A percentile compares a stretch with the other conserved stretches of the same genome.
Conservation (phyloP, 2,113 vertebrate species). For the Pheucticus melanocephalus region DNA sequence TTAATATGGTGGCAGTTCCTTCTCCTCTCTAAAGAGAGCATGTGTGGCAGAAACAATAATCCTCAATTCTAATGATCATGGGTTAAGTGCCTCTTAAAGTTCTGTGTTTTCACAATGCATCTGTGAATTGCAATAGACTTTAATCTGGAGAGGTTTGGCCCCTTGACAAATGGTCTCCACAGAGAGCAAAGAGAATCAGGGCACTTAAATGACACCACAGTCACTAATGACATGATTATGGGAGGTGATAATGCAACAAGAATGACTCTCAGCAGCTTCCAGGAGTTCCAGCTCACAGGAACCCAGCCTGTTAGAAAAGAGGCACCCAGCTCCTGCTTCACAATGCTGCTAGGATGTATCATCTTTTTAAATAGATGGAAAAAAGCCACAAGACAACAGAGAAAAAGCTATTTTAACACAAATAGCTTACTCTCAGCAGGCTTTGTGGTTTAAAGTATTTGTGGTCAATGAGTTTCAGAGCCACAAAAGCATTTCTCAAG, state of each 20-base stretch:
- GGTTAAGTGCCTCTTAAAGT: constrained; percentile 44
- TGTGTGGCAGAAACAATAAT: not conserved
- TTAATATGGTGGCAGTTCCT: not conserved
- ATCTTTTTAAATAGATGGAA: not conserved
- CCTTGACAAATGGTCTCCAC: constrained; percentile 14
- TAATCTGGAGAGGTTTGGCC: constrained; percentile 13
- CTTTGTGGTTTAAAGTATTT: not conserved
- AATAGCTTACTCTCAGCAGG: not conserved
- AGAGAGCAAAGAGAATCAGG: constrained; percentile 21
- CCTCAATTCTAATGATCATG: not conserved
- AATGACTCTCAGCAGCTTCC: constrained; percentile 30
- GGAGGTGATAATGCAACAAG: constrained; percentile 55
- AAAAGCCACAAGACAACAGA: not conserved
- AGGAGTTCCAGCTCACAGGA: not conserved
- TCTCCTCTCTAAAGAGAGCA: not conserved
- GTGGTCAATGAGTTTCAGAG: not conserved
- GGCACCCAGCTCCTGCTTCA: not conserved
- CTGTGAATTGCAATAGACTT: not conserved
- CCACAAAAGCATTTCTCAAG: not conserved
- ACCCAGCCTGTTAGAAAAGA: not conserved
- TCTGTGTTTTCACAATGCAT: not conserved
- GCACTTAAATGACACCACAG: constrained; percentile 45
- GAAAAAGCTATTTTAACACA: not conserved
- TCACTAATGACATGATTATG: constrained; percentile 46
- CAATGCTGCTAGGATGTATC: not conserved